Conservation (phyloP, 2,797 vertebrate species). For the Paguma larvata region DNA sequence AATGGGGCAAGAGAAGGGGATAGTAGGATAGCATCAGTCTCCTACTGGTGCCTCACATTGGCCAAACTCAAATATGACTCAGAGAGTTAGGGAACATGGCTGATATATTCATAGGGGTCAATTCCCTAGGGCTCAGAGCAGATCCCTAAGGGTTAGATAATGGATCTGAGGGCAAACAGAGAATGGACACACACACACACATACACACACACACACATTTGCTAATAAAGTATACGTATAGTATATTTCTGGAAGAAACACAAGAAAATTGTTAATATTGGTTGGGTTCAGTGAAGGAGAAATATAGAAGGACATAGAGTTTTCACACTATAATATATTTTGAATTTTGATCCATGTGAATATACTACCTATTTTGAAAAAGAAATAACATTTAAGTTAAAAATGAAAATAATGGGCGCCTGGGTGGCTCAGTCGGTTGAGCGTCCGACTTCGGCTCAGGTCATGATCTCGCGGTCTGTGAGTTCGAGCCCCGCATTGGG, state of each 20-base stretch:
- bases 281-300: not conserved
- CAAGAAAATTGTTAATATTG: not conserved
- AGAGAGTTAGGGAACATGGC: not conserved
- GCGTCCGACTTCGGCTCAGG: no score
- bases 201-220: not conserved
- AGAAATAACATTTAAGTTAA: not conserved
- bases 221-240: not conserved
- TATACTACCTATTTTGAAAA: slow-evolving; percentile 50
- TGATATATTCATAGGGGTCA: no score
- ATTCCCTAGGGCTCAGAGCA: not conserved
- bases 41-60: not conserved
- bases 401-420: not conserved
- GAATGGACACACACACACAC: not conserved
- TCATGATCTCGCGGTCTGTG: no score
- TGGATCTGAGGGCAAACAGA: not conserved
- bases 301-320: not conserved
- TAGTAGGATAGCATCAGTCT: no score
- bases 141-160: not conserved
- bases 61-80: not conserved
- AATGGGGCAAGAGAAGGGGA: not conserved
- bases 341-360: not conserved
- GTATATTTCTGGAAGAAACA: not conserved
- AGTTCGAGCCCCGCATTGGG: no score
- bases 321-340: not conserved
- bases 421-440: no score